These are phyloP conservation scores for Piaya cayana DNA, from an alignment of 2,113 vertebrate genomes.

Conservation along the genomic window DNA sequence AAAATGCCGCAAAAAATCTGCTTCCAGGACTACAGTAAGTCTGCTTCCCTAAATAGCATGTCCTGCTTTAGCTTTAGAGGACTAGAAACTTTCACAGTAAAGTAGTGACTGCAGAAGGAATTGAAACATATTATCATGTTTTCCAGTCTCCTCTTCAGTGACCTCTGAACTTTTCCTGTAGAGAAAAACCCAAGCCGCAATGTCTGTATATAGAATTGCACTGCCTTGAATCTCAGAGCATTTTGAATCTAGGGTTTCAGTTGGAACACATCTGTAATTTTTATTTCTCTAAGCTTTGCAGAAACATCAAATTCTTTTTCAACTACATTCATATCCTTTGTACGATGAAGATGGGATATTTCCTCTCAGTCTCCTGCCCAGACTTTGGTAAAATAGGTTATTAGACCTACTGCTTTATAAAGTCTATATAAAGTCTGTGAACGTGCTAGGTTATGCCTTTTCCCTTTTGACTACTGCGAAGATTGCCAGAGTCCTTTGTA, in stretches of 20 bases:
- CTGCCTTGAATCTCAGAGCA: not conserved
- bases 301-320: not conserved
- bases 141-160: slow-evolving; percentile 21
- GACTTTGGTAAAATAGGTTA: slow-evolving; percentile 6
- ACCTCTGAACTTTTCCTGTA: not conserved
- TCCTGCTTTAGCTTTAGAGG: not conserved
- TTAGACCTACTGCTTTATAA: not conserved
- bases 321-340: not conserved
- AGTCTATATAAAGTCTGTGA: not conserved
- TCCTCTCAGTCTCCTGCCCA: not conserved
- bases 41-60: slow-evolving; percentile 1
- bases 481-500: not conserved
- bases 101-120: not conserved
- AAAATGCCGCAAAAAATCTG: not conserved
- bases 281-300: not conserved
- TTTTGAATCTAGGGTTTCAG: not conserved
- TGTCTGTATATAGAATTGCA: not conserved
- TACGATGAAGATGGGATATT: not conserved
- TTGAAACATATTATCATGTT: not conserved
- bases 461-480: slow-evolving; percentile 13
- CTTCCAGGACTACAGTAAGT: not conserved
- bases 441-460: not conserved
- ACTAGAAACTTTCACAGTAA: not conserved
- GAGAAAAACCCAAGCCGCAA: not conserved
- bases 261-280: not conserved